Evolutionary conservation across 2,797 vertebrate species (phyloP), one percentile per base, ranked within the genome.

Genomic region (Amniataba percoides): DNA sequence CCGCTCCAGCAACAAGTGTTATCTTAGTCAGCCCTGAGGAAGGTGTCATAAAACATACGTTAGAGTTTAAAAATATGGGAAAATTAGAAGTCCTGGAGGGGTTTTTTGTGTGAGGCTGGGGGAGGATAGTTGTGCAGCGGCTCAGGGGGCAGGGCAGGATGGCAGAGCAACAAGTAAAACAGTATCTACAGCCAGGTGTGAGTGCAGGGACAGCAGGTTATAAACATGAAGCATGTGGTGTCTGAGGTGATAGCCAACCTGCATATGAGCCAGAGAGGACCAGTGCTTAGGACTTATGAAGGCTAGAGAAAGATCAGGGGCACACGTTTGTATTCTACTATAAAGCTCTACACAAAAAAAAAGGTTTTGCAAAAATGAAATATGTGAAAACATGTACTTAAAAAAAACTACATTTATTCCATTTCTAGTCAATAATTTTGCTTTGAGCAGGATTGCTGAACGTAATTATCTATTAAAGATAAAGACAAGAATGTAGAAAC

Each of bases 1-100:
- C 70, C 9, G 48, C 69, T 82, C 82, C 82, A 72, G 86, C 71
- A 77, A 73, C 90, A 86, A 90, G 87, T 91, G 88, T 90, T 91
- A 91, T 89, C 89, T 82, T 87, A 89, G 89, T 84, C 80, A 39
- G 76, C 73, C 78, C 63, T 49, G 19, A 87, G 76, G 87, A 84
- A 71, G 62, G 86, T 74, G 85, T 88, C 83, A 77, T 85, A 86
- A 87, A 89, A 81, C 86, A 71, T 82, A 70, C 3, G 25, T 77
- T 73, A 46, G 39, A 65, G 52, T 74, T 63, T 49, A 66, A 76
- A 82, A 80, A 82, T 71, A 66, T 60, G 49, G 57, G 61, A 71
- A 80, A 84, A 82, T 77, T 65, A 80, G 74, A 87, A 42, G 73
- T 77, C 76, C 72, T 74, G 36, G 52, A 68, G 58, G 53, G 74